Conservation (phyloP, 2,797 vertebrate species). For the Poecilia wingei region DNA sequence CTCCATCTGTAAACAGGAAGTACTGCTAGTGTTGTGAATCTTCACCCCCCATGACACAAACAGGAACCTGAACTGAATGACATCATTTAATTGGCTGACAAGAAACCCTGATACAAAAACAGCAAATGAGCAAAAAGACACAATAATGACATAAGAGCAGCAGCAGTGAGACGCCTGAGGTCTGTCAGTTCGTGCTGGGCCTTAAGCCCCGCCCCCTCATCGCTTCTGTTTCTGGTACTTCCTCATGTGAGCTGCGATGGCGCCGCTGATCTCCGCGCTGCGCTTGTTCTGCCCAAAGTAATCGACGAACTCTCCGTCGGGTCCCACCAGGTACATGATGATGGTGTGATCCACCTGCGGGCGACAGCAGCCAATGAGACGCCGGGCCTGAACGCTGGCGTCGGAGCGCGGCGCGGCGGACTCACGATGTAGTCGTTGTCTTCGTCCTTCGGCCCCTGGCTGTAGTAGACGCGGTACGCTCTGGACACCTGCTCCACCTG, state of each 20-base stretch:
- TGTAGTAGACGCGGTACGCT: slow-evolving; percentile 93
- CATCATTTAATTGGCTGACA: not conserved
- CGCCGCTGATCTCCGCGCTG: slow-evolving; percentile 83
- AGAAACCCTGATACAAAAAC: not conserved
- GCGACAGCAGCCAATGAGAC: not conserved
- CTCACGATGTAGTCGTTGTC: slow-evolving; percentile 98
- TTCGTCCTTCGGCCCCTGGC: slow-evolving; percentile 94
- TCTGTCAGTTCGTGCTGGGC: not conserved
- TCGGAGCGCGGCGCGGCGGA: slow-evolving; percentile 25
- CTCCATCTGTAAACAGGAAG: not conserved
- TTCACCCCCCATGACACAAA: not conserved
- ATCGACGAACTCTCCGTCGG: slow-evolving; percentile 90
- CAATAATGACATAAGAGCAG: not conserved
- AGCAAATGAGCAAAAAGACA: slow-evolving; percentile 4
- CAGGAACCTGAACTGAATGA: not conserved
- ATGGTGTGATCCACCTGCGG: slow-evolving; percentile 98
- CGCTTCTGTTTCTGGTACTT: slow-evolving; percentile 67
- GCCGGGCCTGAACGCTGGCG: too few species aligned
- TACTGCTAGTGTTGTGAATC: not conserved
- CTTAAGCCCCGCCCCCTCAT: not conserved
- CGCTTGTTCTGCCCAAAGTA: slow-evolving; percentile 96
- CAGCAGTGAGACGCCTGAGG: slow-evolving; percentile 7
- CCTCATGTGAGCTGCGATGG: slow-evolving; percentile 89
- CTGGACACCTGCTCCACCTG: slow-evolving; percentile 88
- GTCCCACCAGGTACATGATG: slow-evolving; percentile 96